phyloP scores from a whole-genome alignment of 23 tunicate species.

The Oikopleura vanhoeffeni region DNA sequence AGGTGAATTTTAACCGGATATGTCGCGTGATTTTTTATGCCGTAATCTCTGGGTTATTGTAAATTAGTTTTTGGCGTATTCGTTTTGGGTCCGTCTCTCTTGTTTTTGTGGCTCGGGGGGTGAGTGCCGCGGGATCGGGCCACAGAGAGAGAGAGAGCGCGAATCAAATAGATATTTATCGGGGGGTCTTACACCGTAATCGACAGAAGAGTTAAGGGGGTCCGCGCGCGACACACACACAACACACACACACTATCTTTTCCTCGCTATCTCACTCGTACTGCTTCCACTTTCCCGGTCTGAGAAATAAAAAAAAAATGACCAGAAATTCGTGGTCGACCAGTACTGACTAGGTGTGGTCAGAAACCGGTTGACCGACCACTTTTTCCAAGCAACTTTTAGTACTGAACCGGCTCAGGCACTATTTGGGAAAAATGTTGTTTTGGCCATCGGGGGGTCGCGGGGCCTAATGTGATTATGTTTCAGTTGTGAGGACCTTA shows the following conservation, averaged over 20 bases:
- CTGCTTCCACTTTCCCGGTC: too few relatives aligned
- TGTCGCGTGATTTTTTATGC: too few relatives aligned
- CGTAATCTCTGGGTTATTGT: too few relatives aligned
- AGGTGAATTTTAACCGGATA: too few relatives aligned
- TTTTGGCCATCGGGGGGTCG: not conserved
- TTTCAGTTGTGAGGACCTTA: too few relatives aligned
- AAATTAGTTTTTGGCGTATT: not conserved
- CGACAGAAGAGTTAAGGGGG: constrained; percentile 12
- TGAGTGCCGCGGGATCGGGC: constrained; percentile 9
- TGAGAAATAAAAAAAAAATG: too few relatives aligned
- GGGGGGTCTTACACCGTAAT: constrained; percentile 8
- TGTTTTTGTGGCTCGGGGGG: constrained; percentile 7
- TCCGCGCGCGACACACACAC: not conserved
- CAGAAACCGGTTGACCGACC: too few relatives aligned
- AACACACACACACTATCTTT: not conserved
- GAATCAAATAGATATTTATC: too few relatives aligned
- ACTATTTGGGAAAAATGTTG: too few relatives aligned
- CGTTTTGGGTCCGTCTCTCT: constrained; percentile 2
- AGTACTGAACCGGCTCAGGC: too few relatives aligned
- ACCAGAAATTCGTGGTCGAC: not conserved
- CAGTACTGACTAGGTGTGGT: not conserved
- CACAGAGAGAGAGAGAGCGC: not conserved
- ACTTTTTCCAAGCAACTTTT: too few relatives aligned
- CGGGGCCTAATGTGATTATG: not conserved
- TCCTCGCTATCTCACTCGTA: too few relatives aligned